Conservation (phyloP, 2,113 vertebrate genomes). For the Salvelinus namaycush region DNA sequence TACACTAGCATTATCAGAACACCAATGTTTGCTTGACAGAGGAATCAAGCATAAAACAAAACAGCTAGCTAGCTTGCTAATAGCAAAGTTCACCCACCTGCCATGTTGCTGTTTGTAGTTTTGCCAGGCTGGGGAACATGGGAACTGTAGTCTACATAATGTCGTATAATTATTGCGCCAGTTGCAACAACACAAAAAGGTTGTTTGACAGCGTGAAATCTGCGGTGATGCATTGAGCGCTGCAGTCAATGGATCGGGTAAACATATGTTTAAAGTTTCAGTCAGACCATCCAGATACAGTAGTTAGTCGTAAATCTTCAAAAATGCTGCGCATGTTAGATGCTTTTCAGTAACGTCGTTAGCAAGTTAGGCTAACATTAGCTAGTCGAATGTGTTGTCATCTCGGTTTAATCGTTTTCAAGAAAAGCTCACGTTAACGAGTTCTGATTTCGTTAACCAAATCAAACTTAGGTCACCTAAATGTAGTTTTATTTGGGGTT, state of each 20-base stretch:
- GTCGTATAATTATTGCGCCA: slow-evolving; percentile 54
- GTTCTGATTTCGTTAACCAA: too few relatives aligned
- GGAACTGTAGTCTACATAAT: slow-evolving; percentile 58
- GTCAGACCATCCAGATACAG: not conserved
- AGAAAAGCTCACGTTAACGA: too few relatives aligned
- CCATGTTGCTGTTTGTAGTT: slow-evolving; percentile 69
- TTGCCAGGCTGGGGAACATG: slow-evolving; percentile 22
- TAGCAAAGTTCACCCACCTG: slow-evolving; percentile 45
- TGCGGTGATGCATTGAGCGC: not conserved
- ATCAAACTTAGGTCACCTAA: too few relatives aligned
- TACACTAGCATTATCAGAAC: not conserved
- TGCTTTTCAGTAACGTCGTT: not conserved
- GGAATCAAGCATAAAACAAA: not conserved
- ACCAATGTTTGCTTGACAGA: not conserved
- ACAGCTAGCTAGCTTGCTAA: not conserved
- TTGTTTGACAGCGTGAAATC: not conserved
- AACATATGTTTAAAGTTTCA: not conserved
- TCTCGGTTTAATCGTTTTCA: too few relatives aligned
- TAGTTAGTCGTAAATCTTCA: not conserved
- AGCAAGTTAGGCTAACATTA: too few relatives aligned
- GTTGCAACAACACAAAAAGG: slow-evolving; percentile 23
- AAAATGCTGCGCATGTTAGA: not conserved
- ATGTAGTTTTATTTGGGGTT: too few relatives aligned
- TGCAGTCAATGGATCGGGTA: not conserved
- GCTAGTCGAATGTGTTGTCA: not conserved